A percentile compares a stretch with the other conserved stretches of the same genome.
These are phyloP conservation scores for Scaptodrosophila latifasciaeformis DNA, from an alignment of 2,888 invertebrate genomes.

Conservation along the genomic window DNA sequence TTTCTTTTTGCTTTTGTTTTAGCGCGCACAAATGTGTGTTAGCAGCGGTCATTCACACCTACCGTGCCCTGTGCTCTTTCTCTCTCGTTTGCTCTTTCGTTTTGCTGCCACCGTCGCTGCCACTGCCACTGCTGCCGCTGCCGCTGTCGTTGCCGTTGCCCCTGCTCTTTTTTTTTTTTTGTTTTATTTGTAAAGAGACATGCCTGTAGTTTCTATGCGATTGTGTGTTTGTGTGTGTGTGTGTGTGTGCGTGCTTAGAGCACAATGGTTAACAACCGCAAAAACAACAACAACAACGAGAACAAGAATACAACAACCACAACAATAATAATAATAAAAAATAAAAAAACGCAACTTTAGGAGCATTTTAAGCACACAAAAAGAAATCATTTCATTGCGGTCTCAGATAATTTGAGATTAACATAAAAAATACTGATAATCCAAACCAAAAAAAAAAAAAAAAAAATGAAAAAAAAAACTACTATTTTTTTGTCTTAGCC, in stretches of 20 bases:
- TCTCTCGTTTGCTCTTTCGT: conserved; percentile 20
- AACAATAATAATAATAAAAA: too few species aligned
- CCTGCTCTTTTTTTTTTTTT: neutral
- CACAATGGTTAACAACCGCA: conserved; percentile 41
- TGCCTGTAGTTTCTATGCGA: neutral
- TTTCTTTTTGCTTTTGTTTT: conserved; percentile 45
- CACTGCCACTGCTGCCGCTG: conserved; percentile 23
- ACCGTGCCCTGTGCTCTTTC: conserved; percentile 61
- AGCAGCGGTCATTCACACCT: conserved; percentile 73
- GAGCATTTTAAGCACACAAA: neutral
- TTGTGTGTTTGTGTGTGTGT: conserved; percentile 8
- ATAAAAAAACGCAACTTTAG: conserved; percentile 38
- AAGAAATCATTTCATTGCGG: too few species aligned
- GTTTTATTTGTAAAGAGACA: too few species aligned
- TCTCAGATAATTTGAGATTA: too few species aligned
- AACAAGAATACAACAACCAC: too few species aligned
- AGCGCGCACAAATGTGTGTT: conserved; percentile 72
- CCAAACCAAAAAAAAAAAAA: too few species aligned
- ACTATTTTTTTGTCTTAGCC: too few species aligned
- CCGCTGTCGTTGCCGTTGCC: neutral
- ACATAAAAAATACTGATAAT: too few species aligned
- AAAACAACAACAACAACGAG: too few species aligned
- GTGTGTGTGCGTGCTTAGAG: conserved; percentile 26
- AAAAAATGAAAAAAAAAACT: too few species aligned
- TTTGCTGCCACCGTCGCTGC: conserved; percentile 31